Conservation (phyloP, 2,797 vertebrate genomes). For the Scyliorhinus canicula region DNA sequence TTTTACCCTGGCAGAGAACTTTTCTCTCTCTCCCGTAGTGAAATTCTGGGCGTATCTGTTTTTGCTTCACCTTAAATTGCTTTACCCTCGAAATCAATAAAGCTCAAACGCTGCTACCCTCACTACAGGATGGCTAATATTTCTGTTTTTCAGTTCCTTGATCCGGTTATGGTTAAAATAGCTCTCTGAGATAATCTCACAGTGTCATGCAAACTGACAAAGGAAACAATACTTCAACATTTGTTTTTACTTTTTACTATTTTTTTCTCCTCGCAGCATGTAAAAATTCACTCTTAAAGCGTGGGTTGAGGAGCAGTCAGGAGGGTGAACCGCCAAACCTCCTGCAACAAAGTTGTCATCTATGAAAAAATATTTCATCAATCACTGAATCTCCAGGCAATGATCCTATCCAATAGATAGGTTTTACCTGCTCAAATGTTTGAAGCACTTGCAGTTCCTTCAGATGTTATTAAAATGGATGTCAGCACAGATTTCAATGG, state of each 20-base stretch:
- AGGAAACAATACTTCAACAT: not conserved
- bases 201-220: constrained; percentile 6
- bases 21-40: too few relatives aligned
- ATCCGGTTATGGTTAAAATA: constrained; percentile 4
- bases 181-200: not conserved
- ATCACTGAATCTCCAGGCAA: constrained; percentile 22
- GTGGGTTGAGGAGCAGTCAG: not conserved
- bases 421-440: constrained; percentile 30
- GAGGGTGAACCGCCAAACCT: not conserved
- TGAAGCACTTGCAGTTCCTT: constrained; percentile 2
- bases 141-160: not conserved
- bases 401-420: not conserved
- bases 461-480: constrained; percentile 23
- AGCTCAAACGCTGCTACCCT: not conserved
- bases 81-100: not conserved
- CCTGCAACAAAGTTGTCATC: constrained; percentile 26
- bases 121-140: not conserved
- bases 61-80: not conserved
- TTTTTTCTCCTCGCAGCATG: not conserved
- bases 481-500: constrained; percentile 29
- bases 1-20: too few relatives aligned
- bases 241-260: not conserved
- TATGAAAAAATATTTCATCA: not conserved
- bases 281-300: not conserved
- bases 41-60: too few relatives aligned